Conservation (phyloP, 2,113 vertebrate genomes). For the Benitochromis conjunctus region DNA sequence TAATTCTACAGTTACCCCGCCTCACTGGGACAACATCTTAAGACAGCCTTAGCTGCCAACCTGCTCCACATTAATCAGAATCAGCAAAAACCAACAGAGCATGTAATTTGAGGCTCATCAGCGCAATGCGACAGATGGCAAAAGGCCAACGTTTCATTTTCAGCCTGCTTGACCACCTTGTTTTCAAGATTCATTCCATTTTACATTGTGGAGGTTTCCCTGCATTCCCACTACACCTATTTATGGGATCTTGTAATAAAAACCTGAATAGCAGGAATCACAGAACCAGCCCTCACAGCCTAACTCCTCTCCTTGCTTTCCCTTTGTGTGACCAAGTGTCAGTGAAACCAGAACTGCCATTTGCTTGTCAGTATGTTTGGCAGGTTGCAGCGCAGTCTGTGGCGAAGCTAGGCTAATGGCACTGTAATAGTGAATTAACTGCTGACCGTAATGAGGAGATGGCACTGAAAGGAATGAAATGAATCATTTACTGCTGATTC, state of each 20-base stretch:
- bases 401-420: constrained; percentile 32
- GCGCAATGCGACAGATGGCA: background rate
- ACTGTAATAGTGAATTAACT: constrained; percentile 44
- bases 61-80: background rate
- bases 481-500: background rate
- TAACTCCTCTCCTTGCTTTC: background rate
- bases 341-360: constrained; percentile 22
- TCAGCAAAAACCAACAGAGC: constrained; percentile 21
- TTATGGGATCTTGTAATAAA: background rate
- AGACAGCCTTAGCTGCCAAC: background rate
- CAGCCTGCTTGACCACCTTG: background rate
- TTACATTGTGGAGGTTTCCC: background rate
- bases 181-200: background rate
- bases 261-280: background rate
- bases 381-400: constrained; percentile 1
- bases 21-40: constrained; percentile 14
- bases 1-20: background rate
- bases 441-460: constrained; percentile 23
- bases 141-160: background rate
- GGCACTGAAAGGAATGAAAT: constrained; percentile 19
- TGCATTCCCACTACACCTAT: background rate
- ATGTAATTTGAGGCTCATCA: constrained; percentile 18
- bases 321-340: background rate
- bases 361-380: constrained; percentile 14
- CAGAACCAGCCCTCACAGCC: background rate